phyloP scores from a whole-genome alignment of 2,113 vertebrate genomes.

The Centropristis striata region DNA sequence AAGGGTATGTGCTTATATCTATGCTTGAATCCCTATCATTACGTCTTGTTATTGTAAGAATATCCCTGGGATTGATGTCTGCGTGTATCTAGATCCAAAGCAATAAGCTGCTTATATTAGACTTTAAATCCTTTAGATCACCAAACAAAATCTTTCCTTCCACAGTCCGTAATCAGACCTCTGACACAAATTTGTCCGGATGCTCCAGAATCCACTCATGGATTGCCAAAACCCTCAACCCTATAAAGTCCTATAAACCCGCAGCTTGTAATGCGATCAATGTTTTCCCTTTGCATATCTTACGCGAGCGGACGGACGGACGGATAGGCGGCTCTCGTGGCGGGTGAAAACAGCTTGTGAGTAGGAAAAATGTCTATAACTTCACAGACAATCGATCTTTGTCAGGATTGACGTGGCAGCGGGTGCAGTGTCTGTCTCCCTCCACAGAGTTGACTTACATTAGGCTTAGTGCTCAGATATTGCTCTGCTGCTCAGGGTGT shows the following conservation, averaged over 20 bases:
- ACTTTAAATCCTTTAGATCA: conserved; percentile 60
- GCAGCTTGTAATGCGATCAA: conserved; percentile 36
- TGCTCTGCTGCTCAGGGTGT: conserved; percentile 60
- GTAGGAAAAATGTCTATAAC: conserved; percentile 43
- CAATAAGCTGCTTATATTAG: conserved; percentile 70
- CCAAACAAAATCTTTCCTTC: conserved; percentile 41
- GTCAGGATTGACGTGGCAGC: conserved; percentile 46
- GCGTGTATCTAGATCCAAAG: conserved; percentile 28
- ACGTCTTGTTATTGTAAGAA: conserved; percentile 49
- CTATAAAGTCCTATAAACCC: conserved; percentile 37
- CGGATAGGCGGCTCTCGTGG: conserved; percentile 14
- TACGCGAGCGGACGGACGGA: conserved; percentile 21
- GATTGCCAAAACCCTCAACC: conserved; percentile 48
- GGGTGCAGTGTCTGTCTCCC: conserved; percentile 35
- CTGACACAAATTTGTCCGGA: conserved; percentile 47
- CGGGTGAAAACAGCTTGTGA: conserved; percentile 24
- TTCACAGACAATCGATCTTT: conserved; percentile 58
- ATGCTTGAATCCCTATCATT: conserved; percentile 19
- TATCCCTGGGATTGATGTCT: conserved; percentile 41
- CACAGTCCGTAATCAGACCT: conserved; percentile 38
- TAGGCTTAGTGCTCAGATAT: conserved; percentile 51
- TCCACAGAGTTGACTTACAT: conserved; percentile 50
- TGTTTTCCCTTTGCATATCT: conserved; percentile 41
- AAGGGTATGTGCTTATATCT: conserved; percentile 10
- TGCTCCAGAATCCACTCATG: conserved; percentile 26